Percentiles rank a stretch among this genome's conserved stretches.
These are phyloP conservation scores for Sinopyrophorus schimmeli DNA, from an alignment of 2,888 invertebrate genomes.

Conservation along the genomic window DNA sequence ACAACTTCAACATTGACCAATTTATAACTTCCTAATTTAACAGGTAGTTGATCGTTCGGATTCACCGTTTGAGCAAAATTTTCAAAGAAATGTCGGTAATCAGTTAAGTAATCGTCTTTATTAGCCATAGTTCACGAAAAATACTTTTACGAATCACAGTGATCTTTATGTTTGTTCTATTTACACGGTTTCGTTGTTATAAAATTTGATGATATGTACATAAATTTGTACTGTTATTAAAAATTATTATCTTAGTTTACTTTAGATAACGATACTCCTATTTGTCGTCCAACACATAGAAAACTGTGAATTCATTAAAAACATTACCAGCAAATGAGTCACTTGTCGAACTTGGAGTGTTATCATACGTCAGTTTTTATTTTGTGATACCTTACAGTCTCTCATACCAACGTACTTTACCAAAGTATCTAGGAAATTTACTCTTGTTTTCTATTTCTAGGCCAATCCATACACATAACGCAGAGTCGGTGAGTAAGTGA, in stretches of 20 bases:
- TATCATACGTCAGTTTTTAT: constrained; percentile 15
- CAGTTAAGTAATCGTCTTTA: constrained; percentile 70
- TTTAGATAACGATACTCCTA: constrained; percentile 7
- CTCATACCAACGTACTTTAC: no score
- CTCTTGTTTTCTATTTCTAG: no score
- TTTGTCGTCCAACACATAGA: constrained; percentile 11
- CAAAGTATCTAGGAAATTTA: no score
- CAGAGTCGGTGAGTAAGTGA: no score
- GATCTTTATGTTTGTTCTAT: constrained; percentile 28
- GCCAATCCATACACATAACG: no score
- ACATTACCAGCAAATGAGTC: constrained; percentile 27
- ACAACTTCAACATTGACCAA: constrained; percentile 70
- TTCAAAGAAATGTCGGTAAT: constrained; percentile 73
- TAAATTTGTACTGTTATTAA: constrained; percentile 43
- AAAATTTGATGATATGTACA: constrained; percentile 44
- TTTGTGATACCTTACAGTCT: no score
- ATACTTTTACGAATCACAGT: constrained; percentile 34
- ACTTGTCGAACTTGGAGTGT: constrained; percentile 8
- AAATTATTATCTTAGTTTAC: constrained; percentile 30
- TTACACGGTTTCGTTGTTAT: constrained; percentile 45
- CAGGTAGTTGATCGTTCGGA: constrained; percentile 74
- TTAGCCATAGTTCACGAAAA: constrained; percentile 50
- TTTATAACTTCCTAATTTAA: constrained; percentile 70
- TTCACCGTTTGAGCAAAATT: constrained; percentile 70
- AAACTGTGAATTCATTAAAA: constrained; percentile 21